phyloP scores from a whole-genome alignment of 2,113 vertebrate genomes.

The Sylvia atricapilla region DNA sequence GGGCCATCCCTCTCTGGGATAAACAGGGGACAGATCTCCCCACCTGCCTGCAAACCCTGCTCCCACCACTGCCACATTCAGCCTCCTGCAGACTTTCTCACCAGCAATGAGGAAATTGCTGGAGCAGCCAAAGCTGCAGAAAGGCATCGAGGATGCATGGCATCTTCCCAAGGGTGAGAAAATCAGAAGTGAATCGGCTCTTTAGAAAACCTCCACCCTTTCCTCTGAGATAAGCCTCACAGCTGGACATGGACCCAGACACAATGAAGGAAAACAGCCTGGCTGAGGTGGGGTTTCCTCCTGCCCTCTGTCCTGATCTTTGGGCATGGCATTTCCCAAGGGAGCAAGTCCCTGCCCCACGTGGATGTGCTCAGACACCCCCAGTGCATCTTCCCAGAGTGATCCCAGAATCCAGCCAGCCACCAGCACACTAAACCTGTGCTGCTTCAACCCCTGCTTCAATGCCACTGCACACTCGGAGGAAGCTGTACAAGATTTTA shows the following conservation, averaged over 20 bases:
- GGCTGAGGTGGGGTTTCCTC: not conserved
- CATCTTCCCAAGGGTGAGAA: not conserved
- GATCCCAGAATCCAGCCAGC: not conserved
- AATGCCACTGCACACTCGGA: not conserved
- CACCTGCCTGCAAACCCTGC: not conserved
- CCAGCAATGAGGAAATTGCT: not conserved
- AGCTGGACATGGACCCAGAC: not conserved
- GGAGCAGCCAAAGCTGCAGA: not conserved
- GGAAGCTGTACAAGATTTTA: fast-evolving
- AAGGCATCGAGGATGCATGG: not conserved
- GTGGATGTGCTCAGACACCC: not conserved
- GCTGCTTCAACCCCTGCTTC: not conserved
- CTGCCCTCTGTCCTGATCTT: not conserved
- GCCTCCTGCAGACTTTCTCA: not conserved
- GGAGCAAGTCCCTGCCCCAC: not conserved
- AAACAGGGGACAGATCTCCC: not conserved
- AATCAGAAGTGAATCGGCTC: not conserved
- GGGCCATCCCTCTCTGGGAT: not conserved
- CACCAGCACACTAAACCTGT: not conserved
- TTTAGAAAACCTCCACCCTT: constrained; percentile 29
- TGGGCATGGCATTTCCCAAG: not conserved
- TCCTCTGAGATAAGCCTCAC: constrained; percentile 25
- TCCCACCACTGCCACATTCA: not conserved
- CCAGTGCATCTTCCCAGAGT: not conserved
- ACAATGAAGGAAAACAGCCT: constrained; percentile 15